Evolutionary conservation across 1,140 invertebrate genomes (phyloP), one percentile per base, ranked within the genome.

Genomic region (Drosophila burlai): DNA sequence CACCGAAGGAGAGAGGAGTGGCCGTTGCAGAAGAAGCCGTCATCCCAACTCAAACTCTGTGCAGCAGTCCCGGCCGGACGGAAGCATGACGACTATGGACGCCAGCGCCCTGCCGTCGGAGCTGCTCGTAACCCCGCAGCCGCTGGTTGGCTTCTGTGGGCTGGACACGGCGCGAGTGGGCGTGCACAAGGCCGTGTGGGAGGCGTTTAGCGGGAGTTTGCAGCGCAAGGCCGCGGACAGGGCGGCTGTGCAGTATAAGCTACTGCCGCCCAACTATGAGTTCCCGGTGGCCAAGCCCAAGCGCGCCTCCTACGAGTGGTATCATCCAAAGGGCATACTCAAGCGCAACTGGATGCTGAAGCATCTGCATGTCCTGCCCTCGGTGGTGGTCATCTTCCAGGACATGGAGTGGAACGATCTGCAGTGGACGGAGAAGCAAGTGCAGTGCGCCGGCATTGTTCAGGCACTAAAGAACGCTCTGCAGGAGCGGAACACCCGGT

Each of bases 391-490:
- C 10, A 95, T 98, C 42, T 99, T 99, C 93, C 98, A 97, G 93
- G 98, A 99, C 91, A 95, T 99, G 80, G 98, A 99, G 94, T 99
- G 99, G 99, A 97, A 98, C 93, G 98, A 99, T 94, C 94, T 95
- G 1, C 94, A 96, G 54, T 99, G 98, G 98, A 97, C 97, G 84
- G 98, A 99, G 80, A 99, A 97, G 89, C 97, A 98, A 91, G 96
- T 97, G 81, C 98, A 99, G 93, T 99, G 98, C 94, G 96, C 97
- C 8, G 96, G 96, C 2, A 95, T 96, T 90, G 96, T 99, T n/a
- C 97, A 99, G 93, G 96, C 96, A 26, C 95, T 99, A 52, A 96
- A 96, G 34, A 92, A 87, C 54, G 64, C 63, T 50, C 67, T 87
- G 34, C 92, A 93, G 87, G 97, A 97, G n/a, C 95, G 98, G 81